Percentiles rank a stretch among this genome's conserved stretches.
Evolutionary conservation across 1,140 invertebrate genomes (phyloP).

Genomic region (Hypothenemus hampei): DNA sequence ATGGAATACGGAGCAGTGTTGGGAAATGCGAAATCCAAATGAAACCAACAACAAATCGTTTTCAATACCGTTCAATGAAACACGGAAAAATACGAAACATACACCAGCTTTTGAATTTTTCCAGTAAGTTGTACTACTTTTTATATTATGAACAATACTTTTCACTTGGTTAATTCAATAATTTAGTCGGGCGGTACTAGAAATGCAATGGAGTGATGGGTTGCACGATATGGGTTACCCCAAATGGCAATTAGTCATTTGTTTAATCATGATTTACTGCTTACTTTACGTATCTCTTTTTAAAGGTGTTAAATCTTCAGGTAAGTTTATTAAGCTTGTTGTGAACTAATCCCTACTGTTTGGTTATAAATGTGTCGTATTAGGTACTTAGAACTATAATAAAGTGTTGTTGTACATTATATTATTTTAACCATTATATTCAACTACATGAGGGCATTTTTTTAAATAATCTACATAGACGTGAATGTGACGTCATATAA

Average conservation of each 20-base stretch:
- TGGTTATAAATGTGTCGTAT: background rate
- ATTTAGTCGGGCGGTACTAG: conserved; percentile 72
- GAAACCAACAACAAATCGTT: conserved; percentile 13
- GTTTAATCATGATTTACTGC: conserved; percentile 65
- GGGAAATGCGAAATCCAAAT: conserved; percentile 46
- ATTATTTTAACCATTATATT: too few species aligned
- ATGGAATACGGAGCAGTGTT: conserved; percentile 76
- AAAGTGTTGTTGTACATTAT: too few species aligned
- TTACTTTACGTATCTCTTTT: conserved; percentile 76
- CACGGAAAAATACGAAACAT: conserved; percentile 46
- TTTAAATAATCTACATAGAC: too few species aligned
- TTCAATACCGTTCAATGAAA: conserved; percentile 25
- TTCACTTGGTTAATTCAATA: background rate
- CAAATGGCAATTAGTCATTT: conserved; percentile 68
- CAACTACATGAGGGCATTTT: too few species aligned
- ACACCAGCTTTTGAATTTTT: conserved; percentile 65
- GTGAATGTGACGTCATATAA: too few species aligned
- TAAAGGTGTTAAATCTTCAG: conserved; percentile 83
- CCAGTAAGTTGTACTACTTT: conserved; percentile 45
- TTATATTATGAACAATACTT: background rate
- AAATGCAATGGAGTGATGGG: conserved; percentile 67
- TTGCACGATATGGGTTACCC: conserved; percentile 66
- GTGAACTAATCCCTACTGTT: too few species aligned
- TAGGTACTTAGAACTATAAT: too few species aligned
- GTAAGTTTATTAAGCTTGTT: conserved; percentile 52